Conservation (phyloP, 2,797 vertebrate species). For the Lates japonicus region DNA sequence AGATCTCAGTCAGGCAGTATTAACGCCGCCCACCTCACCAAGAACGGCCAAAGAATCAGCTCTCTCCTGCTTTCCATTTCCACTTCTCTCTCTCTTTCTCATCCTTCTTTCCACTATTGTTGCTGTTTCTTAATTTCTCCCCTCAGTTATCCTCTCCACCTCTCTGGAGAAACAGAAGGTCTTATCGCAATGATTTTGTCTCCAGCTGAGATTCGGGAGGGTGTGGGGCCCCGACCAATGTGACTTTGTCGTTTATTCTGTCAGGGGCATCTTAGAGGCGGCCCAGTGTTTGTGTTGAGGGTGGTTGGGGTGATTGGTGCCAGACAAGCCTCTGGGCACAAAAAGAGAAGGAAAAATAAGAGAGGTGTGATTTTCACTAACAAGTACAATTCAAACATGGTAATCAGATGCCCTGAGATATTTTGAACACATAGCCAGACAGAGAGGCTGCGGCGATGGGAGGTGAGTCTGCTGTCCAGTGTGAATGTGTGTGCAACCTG, state of each 20-base stretch:
- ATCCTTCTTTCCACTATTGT: conserved; percentile 30
- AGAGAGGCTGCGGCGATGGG: conserved; percentile 45
- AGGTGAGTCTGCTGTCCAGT: conserved; percentile 49
- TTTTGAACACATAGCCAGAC: conserved; percentile 57
- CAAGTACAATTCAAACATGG: conserved; percentile 71
- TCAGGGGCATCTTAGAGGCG: conserved; percentile 51
- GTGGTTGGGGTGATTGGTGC: conserved; percentile 64
- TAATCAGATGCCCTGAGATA: conserved; percentile 75
- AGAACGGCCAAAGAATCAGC: conserved; percentile 60
- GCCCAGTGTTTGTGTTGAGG: conserved; percentile 66
- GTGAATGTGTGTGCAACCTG: conserved; percentile 37
- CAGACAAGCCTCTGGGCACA: conserved; percentile 57
- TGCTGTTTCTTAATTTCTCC: conserved; percentile 22
- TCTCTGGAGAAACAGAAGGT: conserved; percentile 58
- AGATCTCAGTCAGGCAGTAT: conserved; percentile 58
- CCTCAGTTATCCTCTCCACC: conserved; percentile 35
- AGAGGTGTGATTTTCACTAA: conserved; percentile 54
- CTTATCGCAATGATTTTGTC: conserved; percentile 69
- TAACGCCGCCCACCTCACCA: conserved; percentile 45
- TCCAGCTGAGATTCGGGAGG: conserved; percentile 56
- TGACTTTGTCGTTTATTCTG: conserved; percentile 69
- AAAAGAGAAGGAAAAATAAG: conserved; percentile 50
- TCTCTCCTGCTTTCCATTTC: conserved; percentile 34
- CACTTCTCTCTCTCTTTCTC: conserved; percentile 21
- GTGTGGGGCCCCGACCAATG: conserved; percentile 58